phyloP scores from a whole-genome alignment of 2,113 vertebrate species.

The Hippocampus abdominalis region DNA sequence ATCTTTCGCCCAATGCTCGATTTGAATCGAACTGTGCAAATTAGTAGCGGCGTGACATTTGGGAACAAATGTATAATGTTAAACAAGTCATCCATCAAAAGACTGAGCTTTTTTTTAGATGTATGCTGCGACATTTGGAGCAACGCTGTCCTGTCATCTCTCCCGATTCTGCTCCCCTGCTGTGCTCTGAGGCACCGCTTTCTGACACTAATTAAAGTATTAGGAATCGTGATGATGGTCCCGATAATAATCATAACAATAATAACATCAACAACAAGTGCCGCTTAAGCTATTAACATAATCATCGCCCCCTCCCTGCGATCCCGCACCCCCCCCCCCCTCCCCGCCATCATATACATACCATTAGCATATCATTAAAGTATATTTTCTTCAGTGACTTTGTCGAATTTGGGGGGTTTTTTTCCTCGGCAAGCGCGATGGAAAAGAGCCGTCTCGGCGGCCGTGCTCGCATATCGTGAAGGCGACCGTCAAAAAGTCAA shows the following conservation, averaged over 20 bases:
- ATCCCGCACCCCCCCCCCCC: constrained; percentile 58
- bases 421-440: constrained; percentile 36
- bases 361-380: constrained; percentile 71
- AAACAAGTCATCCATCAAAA: constrained; percentile 6
- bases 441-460: constrained; percentile 31
- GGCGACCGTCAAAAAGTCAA: constrained; percentile 5
- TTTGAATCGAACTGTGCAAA: not conserved
- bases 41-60: not conserved
- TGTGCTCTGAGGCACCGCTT: constrained; percentile 44
- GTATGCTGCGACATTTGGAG: not conserved
- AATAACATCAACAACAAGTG: constrained; percentile 69
- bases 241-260: constrained; percentile 60
- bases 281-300: constrained; percentile 76
- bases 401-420: constrained; percentile 35
- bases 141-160: constrained; percentile 2
- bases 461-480: constrained; percentile 24
- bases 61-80: not conserved
- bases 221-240: constrained; percentile 68
- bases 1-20: not conserved
- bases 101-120: not conserved
- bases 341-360: constrained; percentile 67
- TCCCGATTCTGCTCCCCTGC: constrained; percentile 28
- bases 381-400: constrained; percentile 54
- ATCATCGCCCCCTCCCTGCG: constrained; percentile 63
- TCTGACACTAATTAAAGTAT: constrained; percentile 74